Evolutionary conservation across 2,113 vertebrate species (phyloP), one percentile per base, ranked within the genome.

Genomic region (Theristicus caerulescens): DNA sequence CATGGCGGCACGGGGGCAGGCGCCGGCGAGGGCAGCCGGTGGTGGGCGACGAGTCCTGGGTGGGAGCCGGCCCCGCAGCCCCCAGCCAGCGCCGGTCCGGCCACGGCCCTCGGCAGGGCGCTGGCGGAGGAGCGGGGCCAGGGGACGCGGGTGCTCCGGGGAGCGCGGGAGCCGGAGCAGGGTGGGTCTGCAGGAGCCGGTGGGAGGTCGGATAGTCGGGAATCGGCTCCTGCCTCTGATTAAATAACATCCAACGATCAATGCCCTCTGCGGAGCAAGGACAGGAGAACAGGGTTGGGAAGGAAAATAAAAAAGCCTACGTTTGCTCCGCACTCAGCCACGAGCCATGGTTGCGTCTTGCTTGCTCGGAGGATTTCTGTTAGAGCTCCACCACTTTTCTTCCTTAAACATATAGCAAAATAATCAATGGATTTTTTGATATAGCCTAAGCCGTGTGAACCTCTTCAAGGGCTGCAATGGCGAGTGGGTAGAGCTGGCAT

Each of bases 371-470:
- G 97, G 83, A 94, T 95, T 88, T 90, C 96, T 93, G 83, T 27
- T 54, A 85, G 95, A 95, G 87, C 96, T 83, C 91, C 72, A 13
- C 64, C 67, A 34, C 97, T 97, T 97, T 97, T 90, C 94, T 97
- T 96, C 96, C 96, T 97, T 97, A 96, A 97, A 95, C 86, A 92
- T 81, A 69, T 72, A 97, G 95, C 95, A 93, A 97, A 97, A 96
- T 91, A 95, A 97, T 95, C 97, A 92, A 97, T 97, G 97, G 97
- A 82, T 66, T 95, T 95, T 93, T 65, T 89, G 95, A 89, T 96
- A 94, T 73, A 69, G 62, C 95, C 96, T 95, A 93, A 95, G 84
- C 93, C 40, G 12, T 22, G 76, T 1, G 11, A 95, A 32, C 72
- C 49, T 14, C 19, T 38, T 19, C 21, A 6, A 16, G 96, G 94